Conservation (phyloP, 1,140 invertebrate species). For the Zaprionus taronus region DNA sequence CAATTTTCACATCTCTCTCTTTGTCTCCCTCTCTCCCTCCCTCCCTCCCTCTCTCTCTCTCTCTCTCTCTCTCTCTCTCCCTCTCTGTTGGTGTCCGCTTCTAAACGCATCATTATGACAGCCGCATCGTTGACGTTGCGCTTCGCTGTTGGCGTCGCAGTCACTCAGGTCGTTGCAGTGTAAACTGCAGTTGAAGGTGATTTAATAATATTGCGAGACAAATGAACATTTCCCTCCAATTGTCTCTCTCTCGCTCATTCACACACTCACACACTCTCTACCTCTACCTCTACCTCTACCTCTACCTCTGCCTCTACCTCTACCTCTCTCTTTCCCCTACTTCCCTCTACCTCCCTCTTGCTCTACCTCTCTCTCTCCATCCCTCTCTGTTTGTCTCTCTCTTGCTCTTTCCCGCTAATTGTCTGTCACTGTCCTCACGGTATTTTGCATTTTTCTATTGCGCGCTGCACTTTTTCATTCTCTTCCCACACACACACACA, state of each 20-base stretch:
- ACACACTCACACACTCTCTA: neutral
- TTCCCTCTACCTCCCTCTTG: neutral
- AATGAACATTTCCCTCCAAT: neutral
- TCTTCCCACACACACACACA: neutral
- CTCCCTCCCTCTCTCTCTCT: constrained; percentile 36
- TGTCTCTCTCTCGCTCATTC: neutral
- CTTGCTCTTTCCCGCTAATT: neutral
- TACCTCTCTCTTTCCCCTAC: neutral
- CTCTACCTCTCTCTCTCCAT: neutral
- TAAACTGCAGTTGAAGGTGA: constrained; percentile 79
- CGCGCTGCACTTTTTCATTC: constrained; percentile 19
- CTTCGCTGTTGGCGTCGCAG: constrained; percentile 34
- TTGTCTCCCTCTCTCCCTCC: neutral
- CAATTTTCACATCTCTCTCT: constrained; percentile 26
- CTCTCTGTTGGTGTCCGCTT: constrained; percentile 10
- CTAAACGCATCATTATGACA: constrained; percentile 1
- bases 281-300: neutral
- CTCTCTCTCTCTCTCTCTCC: neutral
- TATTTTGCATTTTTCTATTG: constrained; percentile 26
- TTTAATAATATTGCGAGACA: constrained; percentile 72
- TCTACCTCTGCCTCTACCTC: no score
- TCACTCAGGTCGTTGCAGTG: constrained; percentile 67
- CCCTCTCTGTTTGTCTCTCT: neutral
- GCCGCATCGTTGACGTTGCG: constrained; percentile 9
- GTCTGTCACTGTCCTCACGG: constrained; percentile 7